Evolutionary conservation across 2,888 invertebrate species (phyloP).

Genomic region (Gisinianus flammeolus): DNA sequence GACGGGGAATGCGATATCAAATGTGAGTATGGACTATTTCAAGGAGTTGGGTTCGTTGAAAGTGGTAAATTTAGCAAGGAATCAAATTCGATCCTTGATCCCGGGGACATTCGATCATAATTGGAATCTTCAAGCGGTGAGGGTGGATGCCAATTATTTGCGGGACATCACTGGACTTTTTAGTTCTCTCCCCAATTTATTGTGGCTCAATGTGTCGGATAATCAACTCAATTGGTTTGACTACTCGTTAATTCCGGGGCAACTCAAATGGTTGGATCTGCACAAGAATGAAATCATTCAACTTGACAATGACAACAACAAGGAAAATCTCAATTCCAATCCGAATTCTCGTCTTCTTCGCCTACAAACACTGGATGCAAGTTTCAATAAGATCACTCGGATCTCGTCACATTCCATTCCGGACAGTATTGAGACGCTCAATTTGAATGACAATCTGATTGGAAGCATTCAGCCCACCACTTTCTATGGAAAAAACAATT

Average conservation of each 20-base stretch:
- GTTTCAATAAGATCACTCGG: conserved; percentile 82
- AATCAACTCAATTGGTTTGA: conserved; percentile 88
- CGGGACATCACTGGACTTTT: conserved; percentile 83
- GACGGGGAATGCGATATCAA: conserved; percentile 85
- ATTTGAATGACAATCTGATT: conserved; percentile 88
- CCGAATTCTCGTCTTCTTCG: conserved; percentile 63
- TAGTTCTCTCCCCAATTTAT: conserved; percentile 77
- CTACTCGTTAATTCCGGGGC: conserved; percentile 80
- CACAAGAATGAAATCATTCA: conserved; percentile 78
- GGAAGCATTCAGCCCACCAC: conserved; percentile 84
- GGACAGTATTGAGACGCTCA: conserved; percentile 81
- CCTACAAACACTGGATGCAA: conserved; percentile 85
- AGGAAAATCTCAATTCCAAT: conserved; percentile 64
- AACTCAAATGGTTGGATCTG: conserved; percentile 86
- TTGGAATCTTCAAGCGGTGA: conserved; percentile 80
- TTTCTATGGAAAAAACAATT: conserved; percentile 84
- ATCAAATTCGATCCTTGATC: conserved; percentile 79
- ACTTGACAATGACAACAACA: conserved; percentile 59
- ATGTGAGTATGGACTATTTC: conserved; percentile 79
- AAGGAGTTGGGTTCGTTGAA: conserved; percentile 79
- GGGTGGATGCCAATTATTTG: conserved; percentile 83
- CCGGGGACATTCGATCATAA: conserved; percentile 81
- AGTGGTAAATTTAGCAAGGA: conserved; percentile 85
- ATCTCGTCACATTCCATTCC: conserved; percentile 76
- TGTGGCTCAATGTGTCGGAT: conserved; percentile 90